Percentiles rank a stretch among this genome's conserved stretches.
Conservation (phyloP, 2,797 vertebrate species). For the Spondyliosoma cantharus region DNA sequence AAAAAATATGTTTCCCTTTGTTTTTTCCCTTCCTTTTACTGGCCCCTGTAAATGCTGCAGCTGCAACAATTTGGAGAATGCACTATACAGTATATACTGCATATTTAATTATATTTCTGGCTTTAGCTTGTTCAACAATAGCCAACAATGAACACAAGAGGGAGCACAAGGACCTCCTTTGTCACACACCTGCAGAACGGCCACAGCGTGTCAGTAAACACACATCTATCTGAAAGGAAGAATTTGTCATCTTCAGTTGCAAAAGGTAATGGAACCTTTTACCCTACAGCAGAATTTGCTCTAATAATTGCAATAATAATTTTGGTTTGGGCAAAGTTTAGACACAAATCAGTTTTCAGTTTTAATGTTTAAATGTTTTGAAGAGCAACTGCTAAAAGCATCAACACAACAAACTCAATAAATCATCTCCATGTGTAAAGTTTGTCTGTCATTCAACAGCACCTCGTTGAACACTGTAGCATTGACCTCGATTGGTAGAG, state of each 20-base stretch:
- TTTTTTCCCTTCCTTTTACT: too few relatives aligned
- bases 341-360: not conserved
- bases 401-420: not conserved
- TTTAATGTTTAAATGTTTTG: not conserved
- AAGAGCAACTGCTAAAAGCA: not conserved
- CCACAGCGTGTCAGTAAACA: not conserved
- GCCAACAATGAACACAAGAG: slow-evolving; percentile 58
- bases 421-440: not conserved
- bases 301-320: not conserved
- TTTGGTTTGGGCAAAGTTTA: not conserved
- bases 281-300: not conserved
- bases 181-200: not conserved
- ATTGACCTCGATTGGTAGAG: slow-evolving; percentile 1
- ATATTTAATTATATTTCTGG: not conserved
- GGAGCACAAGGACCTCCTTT: slow-evolving; percentile 30
- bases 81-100: too few relatives aligned
- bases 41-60: too few relatives aligned
- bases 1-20: too few relatives aligned
- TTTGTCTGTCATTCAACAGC: not conserved
- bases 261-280: not conserved
- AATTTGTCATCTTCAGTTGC: not conserved
- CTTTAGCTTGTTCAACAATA: not conserved
- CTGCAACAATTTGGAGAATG: too few relatives aligned
- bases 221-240: not conserved
- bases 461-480: not conserved